Percentiles rank a stretch among this genome's conserved stretches.
Conservation (phyloP, 2,113 vertebrate species). For the Peucedramus taeniatus region DNA sequence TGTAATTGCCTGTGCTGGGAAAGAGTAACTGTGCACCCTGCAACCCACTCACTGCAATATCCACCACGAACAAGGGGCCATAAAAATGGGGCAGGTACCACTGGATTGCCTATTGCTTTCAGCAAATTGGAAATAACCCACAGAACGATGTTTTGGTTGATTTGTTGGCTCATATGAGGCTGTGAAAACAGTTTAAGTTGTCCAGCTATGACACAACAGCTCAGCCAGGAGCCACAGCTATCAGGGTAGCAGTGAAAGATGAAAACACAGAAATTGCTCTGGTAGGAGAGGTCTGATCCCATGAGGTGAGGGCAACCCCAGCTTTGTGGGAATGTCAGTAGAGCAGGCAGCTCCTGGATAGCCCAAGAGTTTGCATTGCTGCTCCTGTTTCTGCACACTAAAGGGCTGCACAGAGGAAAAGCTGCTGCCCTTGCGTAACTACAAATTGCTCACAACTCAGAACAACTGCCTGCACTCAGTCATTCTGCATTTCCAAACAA, state of each 20-base stretch:
- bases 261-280: background rate
- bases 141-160: background rate
- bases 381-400: background rate
- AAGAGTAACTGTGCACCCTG: background rate
- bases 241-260: background rate
- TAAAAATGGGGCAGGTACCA: background rate
- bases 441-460: background rate
- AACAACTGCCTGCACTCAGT: background rate
- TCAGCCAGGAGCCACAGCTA: background rate
- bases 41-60: background rate
- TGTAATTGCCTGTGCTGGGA: background rate
- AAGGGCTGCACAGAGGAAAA: background rate
- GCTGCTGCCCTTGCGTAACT: background rate
- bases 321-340: background rate
- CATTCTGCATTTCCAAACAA: background rate
- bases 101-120: background rate
- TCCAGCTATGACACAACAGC: background rate
- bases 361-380: background rate
- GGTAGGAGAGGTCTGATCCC: background rate
- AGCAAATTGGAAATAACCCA: background rate
- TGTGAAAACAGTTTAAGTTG: background rate
- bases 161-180: background rate
- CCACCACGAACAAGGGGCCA: background rate
- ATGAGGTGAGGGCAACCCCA: background rate
- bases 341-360: background rate